Base-by-base conservation (phyloP, 2,113 vertebrate species). In the Ondatra zibethicus region DNA sequence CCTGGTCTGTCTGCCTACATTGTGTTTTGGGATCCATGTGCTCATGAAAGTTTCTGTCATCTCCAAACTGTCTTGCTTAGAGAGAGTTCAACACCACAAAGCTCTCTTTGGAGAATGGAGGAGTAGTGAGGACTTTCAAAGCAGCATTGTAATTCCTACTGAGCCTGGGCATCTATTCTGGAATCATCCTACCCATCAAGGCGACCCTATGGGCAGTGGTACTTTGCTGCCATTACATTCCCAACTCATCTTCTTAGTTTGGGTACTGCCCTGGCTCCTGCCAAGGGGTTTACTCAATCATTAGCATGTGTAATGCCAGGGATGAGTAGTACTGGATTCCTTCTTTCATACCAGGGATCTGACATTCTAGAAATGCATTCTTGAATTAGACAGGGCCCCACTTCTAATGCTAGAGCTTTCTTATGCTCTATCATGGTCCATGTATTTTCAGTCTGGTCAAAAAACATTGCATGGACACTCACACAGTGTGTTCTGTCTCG, bases 181-280 rank as follows among this genome's bases (percentile, higher is more conserved):
- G 23, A 66, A 50, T 31, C 3, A 52, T 21, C 19, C 39, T 7
- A 3, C 31, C n/a, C 50, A 1, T 52, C 81, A 61, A 8, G 42
- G 72, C 47, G 31, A 77, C 55, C 55, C 11, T 11, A 23, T 3
- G 25, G 52, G 50, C 0, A 0, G 33, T 1, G 2, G n/a, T 25
- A 14, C 19, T 0, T 0, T 16, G 27, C 55, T 23, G 6, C 31
- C 33, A 9, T 14, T 47, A 42, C 36, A 6, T 50, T 3, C 12
- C 27, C 11, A 29, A 50, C 42, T 47, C 33, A 1, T 96, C 93
- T 92, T 63, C 87, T 75, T 82, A 97, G 88, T 90, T 47, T n/a
- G 23, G 86, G 66, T 36, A 23, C 52, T 5, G 0, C 12, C 27
- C 70, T 76, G 77, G 31, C 19, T 19, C 7, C 17, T 45, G 17